Conservation (phyloP, 2,888 invertebrate species). For the Seladonia tumulorum region DNA sequence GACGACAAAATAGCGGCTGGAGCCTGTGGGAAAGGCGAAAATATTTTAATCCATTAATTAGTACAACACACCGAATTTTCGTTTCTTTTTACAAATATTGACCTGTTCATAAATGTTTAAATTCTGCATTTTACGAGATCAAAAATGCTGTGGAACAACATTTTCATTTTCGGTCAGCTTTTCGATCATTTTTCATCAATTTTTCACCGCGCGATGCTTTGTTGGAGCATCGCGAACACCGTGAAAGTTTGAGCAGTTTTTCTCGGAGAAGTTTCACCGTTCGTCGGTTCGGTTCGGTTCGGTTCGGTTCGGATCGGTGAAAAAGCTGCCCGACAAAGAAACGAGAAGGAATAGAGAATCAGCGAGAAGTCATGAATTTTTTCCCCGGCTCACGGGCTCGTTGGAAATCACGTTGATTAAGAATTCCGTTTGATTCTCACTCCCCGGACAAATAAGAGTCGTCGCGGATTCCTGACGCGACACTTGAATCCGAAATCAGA, state of each 20-base stretch:
- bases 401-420: not conserved
- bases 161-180: not conserved
- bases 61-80: too few species aligned
- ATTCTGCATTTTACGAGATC: too few species aligned
- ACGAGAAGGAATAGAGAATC: constrained; percentile 7
- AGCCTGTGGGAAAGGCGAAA: not conserved
- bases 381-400: not conserved
- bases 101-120: too few species aligned
- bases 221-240: not conserved
- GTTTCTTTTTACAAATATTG: too few species aligned
- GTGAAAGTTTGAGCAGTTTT: not conserved
- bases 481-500: not conserved
- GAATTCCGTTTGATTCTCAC: constrained; percentile 14
- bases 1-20: not conserved
- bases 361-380: not conserved
- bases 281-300: not conserved
- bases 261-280: not conserved
- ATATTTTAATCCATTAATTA: not conserved
- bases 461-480: not conserved
- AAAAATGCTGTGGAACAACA: not conserved
- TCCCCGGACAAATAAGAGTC: constrained; percentile 7
- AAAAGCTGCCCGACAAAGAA: not conserved
- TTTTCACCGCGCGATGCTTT: too few species aligned
- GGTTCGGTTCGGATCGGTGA: not conserved
- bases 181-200: not conserved